phyloP scores from a whole-genome alignment of 2,797 vertebrate species.

The Perodicticus potto region DNA sequence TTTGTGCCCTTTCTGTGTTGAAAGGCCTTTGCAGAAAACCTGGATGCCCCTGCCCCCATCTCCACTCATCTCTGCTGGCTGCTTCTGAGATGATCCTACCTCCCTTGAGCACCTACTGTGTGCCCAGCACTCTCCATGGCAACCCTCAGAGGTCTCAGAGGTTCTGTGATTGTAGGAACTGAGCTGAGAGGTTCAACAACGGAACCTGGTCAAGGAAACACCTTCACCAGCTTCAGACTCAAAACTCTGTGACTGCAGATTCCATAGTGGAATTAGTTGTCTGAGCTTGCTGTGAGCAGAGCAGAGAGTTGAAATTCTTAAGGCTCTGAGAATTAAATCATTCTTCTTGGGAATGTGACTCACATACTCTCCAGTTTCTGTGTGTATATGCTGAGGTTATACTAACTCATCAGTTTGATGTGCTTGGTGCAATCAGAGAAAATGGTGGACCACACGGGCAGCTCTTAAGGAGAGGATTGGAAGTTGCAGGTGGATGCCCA shows the following conservation, averaged over 20 bases:
- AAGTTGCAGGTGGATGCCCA: background rate
- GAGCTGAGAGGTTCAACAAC: no score
- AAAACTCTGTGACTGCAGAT: fast-evolving
- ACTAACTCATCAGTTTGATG: constrained; percentile 76
- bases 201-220: no score
- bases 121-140: background rate
- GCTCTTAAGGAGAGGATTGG: background rate
- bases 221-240: background rate
- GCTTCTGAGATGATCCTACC: background rate
- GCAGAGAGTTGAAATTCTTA: constrained; percentile 19
- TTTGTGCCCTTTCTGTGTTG: background rate
- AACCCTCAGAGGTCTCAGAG: background rate
- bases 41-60: no score
- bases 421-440: constrained; percentile 79
- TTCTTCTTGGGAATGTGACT: constrained; percentile 3
- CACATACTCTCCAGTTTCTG: constrained; percentile 58
- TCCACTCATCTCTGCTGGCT: background rate
- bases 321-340: constrained; percentile 12
- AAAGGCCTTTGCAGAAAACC: background rate
- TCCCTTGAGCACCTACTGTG: background rate
- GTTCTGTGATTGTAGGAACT: background rate
- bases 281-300: constrained; percentile 6
- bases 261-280: background rate
- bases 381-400: constrained; percentile 86
- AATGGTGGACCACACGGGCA: background rate